A percentile compares a stretch with the other conserved stretches of the same genome.
These are phyloP conservation scores for Dendrolimus punctatus DNA, from an alignment of 1,140 invertebrate species.

Conservation along the genomic window DNA sequence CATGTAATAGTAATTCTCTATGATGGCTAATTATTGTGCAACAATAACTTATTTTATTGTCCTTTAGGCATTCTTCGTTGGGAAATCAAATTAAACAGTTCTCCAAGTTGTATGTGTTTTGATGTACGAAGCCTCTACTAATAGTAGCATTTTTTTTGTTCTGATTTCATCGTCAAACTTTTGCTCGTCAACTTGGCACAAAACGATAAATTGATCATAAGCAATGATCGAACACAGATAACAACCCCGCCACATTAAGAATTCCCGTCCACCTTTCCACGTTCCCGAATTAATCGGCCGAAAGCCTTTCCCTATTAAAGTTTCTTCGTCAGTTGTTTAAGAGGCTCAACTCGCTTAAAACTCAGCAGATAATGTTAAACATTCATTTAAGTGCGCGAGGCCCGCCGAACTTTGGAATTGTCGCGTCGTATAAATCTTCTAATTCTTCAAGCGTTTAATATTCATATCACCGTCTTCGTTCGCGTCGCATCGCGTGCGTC, in stretches of 20 bases:
- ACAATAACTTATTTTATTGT: no score
- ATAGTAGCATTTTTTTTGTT: no score
- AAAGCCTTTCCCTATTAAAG: constrained; percentile 66
- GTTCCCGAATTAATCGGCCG: constrained; percentile 66
- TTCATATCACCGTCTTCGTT: constrained; percentile 52
- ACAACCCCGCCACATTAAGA: constrained; percentile 53
- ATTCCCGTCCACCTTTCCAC: constrained; percentile 61
- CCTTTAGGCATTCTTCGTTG: no score
- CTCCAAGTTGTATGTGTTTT: no score
- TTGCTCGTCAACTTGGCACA: no score
- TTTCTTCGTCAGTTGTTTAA: constrained; percentile 66
- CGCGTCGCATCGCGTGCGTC: constrained; percentile 11
- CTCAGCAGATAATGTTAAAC: constrained; percentile 69
- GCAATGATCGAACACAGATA: neutral
- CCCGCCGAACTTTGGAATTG: constrained; percentile 56
- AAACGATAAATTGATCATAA: neutral
- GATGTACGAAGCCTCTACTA: no score
- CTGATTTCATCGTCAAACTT: no score
- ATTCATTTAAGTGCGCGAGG: constrained; percentile 63
- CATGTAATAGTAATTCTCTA: no score
- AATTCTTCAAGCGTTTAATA: constrained; percentile 68
- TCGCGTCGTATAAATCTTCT: constrained; percentile 59
- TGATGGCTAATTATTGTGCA: no score
- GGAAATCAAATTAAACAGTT: no score
- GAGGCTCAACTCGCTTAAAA: constrained; percentile 60